These are phyloP conservation scores for Siderastrea siderea DNA, from an alignment of 92 coral and sea anemone species.

Conservation along the genomic window DNA sequence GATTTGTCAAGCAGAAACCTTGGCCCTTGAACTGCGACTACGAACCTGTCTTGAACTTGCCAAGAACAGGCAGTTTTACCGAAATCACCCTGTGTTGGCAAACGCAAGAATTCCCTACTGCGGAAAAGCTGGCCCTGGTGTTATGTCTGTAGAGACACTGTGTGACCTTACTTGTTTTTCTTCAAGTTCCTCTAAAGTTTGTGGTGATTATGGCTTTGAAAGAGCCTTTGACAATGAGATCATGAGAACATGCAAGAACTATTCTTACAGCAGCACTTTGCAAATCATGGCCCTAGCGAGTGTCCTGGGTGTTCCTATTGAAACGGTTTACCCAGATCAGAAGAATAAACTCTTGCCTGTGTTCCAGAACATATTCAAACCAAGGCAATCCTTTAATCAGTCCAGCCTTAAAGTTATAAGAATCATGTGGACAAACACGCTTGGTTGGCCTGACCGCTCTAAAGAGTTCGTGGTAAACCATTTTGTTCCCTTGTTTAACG, in stretches of 20 bases:
- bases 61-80: constrained; percentile 46
- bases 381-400: constrained; percentile 18
- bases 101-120: neutral
- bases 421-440: constrained; percentile 66
- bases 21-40: too few species aligned
- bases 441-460: constrained; percentile 62
- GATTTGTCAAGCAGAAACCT: constrained; percentile 41
- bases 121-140: constrained; percentile 20
- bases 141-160: constrained; percentile 29
- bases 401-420: neutral
- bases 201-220: constrained; percentile 4
- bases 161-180: constrained; percentile 32
- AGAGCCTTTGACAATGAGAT: constrained; percentile 48
- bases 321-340: constrained; percentile 62
- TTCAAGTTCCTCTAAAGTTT: constrained; percentile 4
- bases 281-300: constrained; percentile 68
- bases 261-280: constrained; percentile 44
- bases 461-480: constrained; percentile 46
- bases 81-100: constrained; percentile 27
- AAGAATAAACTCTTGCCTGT: constrained; percentile 50
- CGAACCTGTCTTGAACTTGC: constrained; percentile 51
- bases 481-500: constrained; percentile 58
- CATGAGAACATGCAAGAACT: constrained; percentile 32
- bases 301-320: constrained; percentile 43
- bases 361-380: constrained; percentile 42